Evolutionary conservation across 2,888 invertebrate genomes (phyloP), one percentile per base, ranked within the genome.

Genomic region (Actias luna): DNA sequence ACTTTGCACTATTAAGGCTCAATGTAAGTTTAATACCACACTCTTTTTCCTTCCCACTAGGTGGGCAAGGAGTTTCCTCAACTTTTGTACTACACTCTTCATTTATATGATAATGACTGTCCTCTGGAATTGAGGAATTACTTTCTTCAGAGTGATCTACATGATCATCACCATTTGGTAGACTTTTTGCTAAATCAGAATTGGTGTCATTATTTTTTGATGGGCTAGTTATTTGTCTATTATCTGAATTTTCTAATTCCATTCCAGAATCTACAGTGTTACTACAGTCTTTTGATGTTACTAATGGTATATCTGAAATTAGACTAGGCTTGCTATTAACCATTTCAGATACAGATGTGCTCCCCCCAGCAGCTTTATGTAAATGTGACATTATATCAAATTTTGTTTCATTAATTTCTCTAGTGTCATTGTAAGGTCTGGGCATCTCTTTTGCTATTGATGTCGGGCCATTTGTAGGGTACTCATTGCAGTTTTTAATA

Each of bases 21-120:
- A 92, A 77, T 77, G 92, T 92, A 69, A 92, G 77, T 77, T 92
- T 92, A 33, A 92, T 92, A 60, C 92, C 92, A 83, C 86, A 76
- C 67, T 91, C 90, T 70, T 87, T 88, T 72, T 88, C 89, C 72
- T 78, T 84, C 64, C 83, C 83, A 33, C 77, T 39, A 36, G 83
- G 78, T 65, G 73, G 68, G 69, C 66, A 69, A 55, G 70, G 58
- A 64, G 78, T 65, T 69, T 81, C 80, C 63, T 82, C 81, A 63
- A 67, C 65, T 72, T 78, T 83, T 52, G 27, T 7, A 27, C 18
- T 29, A 14, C 12, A 10, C 22, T 27, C 31, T 22, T 77, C 74
- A 69, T 69, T 75, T 66, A 72, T 59, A 22, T 76, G 73, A 63
- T 75, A 73, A 63, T 75, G 75, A 68, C 75, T 69, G 55, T 85